Conservation (phyloP, 2,797 vertebrate genomes). For the Fratercula arctica region DNA sequence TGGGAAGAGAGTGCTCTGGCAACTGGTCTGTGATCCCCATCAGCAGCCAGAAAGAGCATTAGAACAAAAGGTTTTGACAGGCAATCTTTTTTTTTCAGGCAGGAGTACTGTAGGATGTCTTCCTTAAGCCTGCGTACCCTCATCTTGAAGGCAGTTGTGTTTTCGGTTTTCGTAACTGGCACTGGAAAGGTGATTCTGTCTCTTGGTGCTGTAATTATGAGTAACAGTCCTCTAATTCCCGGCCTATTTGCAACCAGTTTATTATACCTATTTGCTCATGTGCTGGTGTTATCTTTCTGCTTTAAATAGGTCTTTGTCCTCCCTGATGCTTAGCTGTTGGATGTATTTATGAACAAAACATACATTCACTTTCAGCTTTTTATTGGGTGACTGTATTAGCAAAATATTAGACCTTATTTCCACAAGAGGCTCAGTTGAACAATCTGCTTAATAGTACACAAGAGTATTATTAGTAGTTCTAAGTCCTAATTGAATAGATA, state of each 20-base stretch:
- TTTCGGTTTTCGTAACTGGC: background rate
- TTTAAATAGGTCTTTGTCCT: background rate
- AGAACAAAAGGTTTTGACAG: background rate
- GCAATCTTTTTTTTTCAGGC: background rate
- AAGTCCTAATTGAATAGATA: background rate
- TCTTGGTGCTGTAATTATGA: rapidly evolving
- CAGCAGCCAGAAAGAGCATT: background rate
- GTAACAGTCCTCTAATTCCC: background rate
- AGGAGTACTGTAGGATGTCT: background rate
- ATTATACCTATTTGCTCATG: background rate
- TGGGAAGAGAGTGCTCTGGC: background rate
- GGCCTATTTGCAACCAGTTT: background rate
- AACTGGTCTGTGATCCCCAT: background rate
- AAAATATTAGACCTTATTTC: background rate
- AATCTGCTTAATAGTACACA: background rate
- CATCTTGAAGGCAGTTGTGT: background rate
- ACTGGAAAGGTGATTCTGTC: background rate
- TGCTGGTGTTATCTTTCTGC: background rate
- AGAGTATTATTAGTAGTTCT: background rate
- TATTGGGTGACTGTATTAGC: background rate
- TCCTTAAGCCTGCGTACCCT: background rate
- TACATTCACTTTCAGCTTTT: background rate
- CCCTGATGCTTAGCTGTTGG: background rate
- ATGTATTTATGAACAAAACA: background rate
- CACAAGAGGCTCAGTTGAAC: background rate